A percentile compares a stretch with the other conserved stretches of the same genome.
phyloP scores from a whole-genome alignment of 2,113 vertebrate species.

The Psephotus haematonotus region DNA sequence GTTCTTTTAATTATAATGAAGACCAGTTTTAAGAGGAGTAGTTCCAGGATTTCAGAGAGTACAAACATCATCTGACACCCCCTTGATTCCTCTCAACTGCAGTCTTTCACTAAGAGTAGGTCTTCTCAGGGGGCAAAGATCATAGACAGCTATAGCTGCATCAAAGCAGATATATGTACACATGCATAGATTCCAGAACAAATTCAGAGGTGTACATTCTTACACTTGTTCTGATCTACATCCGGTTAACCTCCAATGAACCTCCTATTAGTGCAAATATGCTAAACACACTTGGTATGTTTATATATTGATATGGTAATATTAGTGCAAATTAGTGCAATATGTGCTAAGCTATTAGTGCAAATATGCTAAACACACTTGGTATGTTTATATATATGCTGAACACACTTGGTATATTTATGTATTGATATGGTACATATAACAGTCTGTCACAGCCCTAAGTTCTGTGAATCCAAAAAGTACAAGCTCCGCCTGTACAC shows the following conservation, averaged over 20 bases:
- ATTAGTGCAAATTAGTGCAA: no score
- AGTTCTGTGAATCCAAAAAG: background rate
- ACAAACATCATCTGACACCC: background rate
- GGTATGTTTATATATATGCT: background rate
- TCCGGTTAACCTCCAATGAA: background rate
- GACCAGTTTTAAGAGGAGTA: background rate
- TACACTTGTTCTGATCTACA: background rate
- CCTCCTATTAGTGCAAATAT: background rate
- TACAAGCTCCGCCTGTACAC: background rate
- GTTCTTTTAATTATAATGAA: background rate
- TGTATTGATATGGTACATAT: background rate
- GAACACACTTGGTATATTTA: background rate
- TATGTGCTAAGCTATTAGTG: background rate
- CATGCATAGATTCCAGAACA: background rate
- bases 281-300: background rate
- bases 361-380: background rate
- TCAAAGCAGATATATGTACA: background rate
- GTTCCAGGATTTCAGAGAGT: background rate
- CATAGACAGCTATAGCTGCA: background rate
- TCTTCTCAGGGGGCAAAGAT: background rate
- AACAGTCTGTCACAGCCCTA: fast-evolving
- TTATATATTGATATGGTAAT: background rate
- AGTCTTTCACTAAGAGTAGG: background rate
- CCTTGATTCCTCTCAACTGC: background rate
- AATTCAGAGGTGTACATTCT: background rate